Evolutionary conservation across 92 coral and sea anemone genomes (phyloP).

Genomic region (Epizoanthus illoricatus): DNA sequence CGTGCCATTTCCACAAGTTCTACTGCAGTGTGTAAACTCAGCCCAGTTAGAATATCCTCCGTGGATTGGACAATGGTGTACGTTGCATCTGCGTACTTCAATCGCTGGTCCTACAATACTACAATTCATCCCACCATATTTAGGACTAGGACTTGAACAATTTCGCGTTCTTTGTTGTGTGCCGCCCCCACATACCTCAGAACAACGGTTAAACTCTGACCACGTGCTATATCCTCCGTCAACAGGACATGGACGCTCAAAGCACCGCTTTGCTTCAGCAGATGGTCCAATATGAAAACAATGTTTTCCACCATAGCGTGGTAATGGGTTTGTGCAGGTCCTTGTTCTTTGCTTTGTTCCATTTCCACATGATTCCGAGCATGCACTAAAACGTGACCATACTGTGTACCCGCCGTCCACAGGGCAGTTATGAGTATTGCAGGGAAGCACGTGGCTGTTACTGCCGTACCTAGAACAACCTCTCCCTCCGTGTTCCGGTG

Average conservation of each 20-base stretch:
- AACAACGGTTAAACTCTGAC: constrained; percentile 51
- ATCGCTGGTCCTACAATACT: constrained; percentile 27
- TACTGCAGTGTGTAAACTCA: constrained; percentile 55
- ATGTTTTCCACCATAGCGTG: constrained; percentile 74
- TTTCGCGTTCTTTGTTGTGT: constrained; percentile 41
- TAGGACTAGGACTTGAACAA: constrained; percentile 56
- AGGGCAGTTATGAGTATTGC: constrained; percentile 72
- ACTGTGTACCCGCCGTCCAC: constrained; percentile 71
- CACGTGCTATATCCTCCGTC: constrained; percentile 57
- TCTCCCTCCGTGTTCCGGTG: constrained; percentile 69
- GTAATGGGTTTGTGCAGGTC: constrained; percentile 71
- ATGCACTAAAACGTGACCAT: constrained; percentile 67
- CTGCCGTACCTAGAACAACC: constrained; percentile 72
- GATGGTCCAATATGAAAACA: constrained; percentile 69
- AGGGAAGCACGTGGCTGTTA: constrained; percentile 34
- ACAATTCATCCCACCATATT: constrained; percentile 54
- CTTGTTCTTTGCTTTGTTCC: constrained; percentile 68
- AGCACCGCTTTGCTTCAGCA: constrained; percentile 53
- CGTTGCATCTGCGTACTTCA: constrained; percentile 43
- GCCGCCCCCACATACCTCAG: constrained; percentile 53
- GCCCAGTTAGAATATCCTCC: constrained; percentile 70
- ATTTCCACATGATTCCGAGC: constrained; percentile 73
- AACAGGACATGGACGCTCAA: constrained; percentile 68
- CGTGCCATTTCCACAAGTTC: constrained; percentile 59
- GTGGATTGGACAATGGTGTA: constrained; percentile 62